Evolutionary conservation across 2,888 invertebrate genomes (phyloP), one percentile per base, ranked within the genome.

Genomic region (Bedellia somnulentella): DNA sequence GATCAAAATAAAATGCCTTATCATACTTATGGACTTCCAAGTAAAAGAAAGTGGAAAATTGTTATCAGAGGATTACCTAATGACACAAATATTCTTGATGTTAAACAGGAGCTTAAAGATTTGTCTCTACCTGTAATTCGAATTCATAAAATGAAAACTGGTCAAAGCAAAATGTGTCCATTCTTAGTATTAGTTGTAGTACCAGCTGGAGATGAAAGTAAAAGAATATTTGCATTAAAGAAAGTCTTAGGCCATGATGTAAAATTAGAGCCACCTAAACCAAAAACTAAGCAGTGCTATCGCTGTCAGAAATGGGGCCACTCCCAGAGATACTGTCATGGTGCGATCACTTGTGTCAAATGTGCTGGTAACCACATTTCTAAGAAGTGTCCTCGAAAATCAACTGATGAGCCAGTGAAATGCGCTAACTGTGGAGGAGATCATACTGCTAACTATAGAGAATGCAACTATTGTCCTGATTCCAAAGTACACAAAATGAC

Each of bases 281-380:
- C 16, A 4, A 62, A 57, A 32, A 32, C 39, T 1, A 55, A 40
- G 22, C 71, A 75, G 35, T 73, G 73, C 38, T 47, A 56, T 33
- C 52, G 57, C 12, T 75, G 75, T 37, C 75, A 71, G 36, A 50
- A 47, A 35, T 71, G 63, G 57, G 70, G 67, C 1, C 73, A 75
- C 33, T 46, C 59, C 1, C 59, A 63, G 35, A 48, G 57, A 11
- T 60, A 55, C 39, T 70, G 71, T 31, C 52, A 52, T 9, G 60
- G 58, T 1, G 22, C 37, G 9, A 29, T 53, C 2, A 58, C 47
- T 29, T 71, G 70, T 45, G 59, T 68, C 0, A 70, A 66, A 38
- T 75, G 70, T 47, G 57, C 49, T n/a, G 58, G 52, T 2, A 42
- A 52, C 2, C 70, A 73, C 43, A 35, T 43, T 0, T 48, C 56